phyloP scores from a whole-genome alignment of 2,113 vertebrate species.

The Conger conger region DNA sequence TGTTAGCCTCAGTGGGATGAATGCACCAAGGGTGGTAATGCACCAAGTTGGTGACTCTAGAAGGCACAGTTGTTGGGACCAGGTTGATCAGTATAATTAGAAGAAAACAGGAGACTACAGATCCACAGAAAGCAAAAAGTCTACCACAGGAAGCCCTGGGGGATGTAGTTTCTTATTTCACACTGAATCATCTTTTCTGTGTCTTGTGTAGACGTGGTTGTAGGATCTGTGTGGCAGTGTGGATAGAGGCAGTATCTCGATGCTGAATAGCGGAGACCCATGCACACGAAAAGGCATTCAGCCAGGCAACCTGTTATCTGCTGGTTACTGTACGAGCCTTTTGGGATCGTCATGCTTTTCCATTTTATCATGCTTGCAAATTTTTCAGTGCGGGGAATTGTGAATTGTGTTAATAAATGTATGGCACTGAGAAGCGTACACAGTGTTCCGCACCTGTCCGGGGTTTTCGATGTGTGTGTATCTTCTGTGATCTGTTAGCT shows the following conservation, averaged over 20 bases:
- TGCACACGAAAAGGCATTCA: background rate
- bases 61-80: background rate
- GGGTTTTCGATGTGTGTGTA: too few relatives aligned
- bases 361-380: background rate
- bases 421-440: too few relatives aligned
- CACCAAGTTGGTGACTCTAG: background rate
- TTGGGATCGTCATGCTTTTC: background rate
- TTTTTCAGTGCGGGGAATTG: background rate
- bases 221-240: background rate
- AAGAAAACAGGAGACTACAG: background rate
- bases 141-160: too few relatives aligned
- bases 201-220: background rate
- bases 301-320: background rate
- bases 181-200: background rate
- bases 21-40: too few relatives aligned
- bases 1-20: background rate
- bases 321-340: background rate
- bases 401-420: too few relatives aligned
- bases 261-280: background rate
- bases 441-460: too few relatives aligned
- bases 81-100: background rate
- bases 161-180: too few relatives aligned
- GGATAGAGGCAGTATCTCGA: background rate
- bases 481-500: background rate
- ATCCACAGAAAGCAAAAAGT: too few relatives aligned